phyloP scores from a whole-genome alignment of 1,140 invertebrate species.

The Saccostrea glomerata region DNA sequence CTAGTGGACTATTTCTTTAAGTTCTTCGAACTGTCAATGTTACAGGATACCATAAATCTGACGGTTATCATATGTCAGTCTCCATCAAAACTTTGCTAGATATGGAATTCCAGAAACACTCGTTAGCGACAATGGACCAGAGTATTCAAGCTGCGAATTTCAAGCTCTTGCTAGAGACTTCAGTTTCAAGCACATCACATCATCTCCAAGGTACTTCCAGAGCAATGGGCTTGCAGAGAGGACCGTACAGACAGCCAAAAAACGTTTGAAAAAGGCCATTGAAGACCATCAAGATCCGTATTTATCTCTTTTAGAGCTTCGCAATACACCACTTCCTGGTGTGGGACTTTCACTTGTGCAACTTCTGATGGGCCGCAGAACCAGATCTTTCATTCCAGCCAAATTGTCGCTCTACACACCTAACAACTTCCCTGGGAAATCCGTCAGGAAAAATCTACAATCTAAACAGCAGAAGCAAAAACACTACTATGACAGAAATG shows the following conservation, averaged over 20 bases:
- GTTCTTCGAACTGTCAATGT: neutral
- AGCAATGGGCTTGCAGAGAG: neutral
- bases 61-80: too few relatives aligned
- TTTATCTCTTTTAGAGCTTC: neutral
- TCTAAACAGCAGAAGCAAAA: too few relatives aligned
- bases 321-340: neutral
- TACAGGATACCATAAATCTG: neutral
- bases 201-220: constrained; percentile 11
- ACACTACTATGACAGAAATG: neutral
- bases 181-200: constrained; percentile 41
- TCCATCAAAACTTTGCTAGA: too few relatives aligned
- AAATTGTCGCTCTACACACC: neutral
- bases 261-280: constrained; percentile 9
- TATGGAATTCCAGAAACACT: constrained; percentile 40
- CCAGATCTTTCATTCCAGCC: neutral
- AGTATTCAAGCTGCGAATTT: neutral
- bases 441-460: too few relatives aligned
- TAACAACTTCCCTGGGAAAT: too few relatives aligned
- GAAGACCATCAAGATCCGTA: constrained; percentile 26
- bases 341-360: constrained; percentile 7
- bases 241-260: neutral
- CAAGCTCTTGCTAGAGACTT: neutral
- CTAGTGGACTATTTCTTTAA: constrained; percentile 35
- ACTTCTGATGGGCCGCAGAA: constrained; percentile 15
- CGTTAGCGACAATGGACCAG: constrained; percentile 19